These are phyloP conservation scores for Drosophila anomelani DNA, from an alignment of 2,888 invertebrate genomes.

Conservation along the genomic window DNA sequence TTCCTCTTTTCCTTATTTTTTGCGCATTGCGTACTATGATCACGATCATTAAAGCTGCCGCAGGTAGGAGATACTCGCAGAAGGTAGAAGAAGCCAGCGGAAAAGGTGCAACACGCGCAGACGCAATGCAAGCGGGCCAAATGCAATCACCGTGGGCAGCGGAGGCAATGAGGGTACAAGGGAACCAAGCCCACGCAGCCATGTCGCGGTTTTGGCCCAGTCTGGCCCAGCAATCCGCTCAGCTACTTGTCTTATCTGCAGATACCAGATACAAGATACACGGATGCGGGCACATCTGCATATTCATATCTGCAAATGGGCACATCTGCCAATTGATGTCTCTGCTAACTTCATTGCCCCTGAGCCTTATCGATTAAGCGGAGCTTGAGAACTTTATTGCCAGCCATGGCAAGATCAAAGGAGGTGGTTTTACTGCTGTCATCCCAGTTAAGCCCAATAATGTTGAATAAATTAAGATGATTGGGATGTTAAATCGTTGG, in stretches of 20 bases:
- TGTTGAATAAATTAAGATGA: conserved; percentile 11
- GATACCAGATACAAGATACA: conserved; percentile 31
- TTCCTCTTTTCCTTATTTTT: conserved; percentile 27
- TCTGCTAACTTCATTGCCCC: conserved; percentile 10
- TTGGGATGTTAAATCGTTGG: conserved; percentile 1
- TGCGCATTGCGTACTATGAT: conserved; percentile 76
- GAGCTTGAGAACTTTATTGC: conserved; percentile 16
- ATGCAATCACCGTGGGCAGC: conserved; percentile 54
- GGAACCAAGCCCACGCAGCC: conserved; percentile 62
- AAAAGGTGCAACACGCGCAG: conserved; percentile 57
- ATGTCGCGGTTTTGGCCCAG: conserved; percentile 26
- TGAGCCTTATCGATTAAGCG: conserved; percentile 21
- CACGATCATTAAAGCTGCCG: conserved; percentile 66
- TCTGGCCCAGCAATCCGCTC: conserved; percentile 16
- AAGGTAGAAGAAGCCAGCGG: conserved; percentile 40
- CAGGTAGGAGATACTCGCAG: conserved; percentile 30
- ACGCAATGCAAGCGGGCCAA: conserved; percentile 43
- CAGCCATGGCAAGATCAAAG: conserved; percentile 9
- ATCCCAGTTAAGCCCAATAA: conserved; percentile 1
- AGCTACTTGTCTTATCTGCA: conserved; percentile 44
- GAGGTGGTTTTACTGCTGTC: conserved; percentile 9
- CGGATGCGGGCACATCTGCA: conserved; percentile 19
- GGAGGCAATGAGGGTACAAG: conserved; percentile 3
- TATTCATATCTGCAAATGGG: conserved; percentile 19
- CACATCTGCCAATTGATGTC: conserved; percentile 36